A percentile compares a stretch with the other conserved stretches of the same genome.
These are phyloP conservation scores for Dipodomys merriami DNA, from an alignment of 2,113 vertebrate genomes.

Conservation along the genomic window DNA sequence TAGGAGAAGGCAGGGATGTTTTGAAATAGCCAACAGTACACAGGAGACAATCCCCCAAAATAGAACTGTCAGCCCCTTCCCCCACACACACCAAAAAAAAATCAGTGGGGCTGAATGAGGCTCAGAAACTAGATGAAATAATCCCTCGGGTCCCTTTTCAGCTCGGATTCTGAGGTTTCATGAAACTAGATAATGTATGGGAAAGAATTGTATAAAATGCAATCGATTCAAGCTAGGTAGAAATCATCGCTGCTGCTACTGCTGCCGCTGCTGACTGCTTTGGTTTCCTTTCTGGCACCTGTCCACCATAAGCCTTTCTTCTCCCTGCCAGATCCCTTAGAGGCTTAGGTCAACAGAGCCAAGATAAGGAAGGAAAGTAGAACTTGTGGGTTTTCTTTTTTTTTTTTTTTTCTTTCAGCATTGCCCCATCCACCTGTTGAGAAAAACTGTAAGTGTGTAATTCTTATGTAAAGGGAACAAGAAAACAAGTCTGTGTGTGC, in stretches of 20 bases:
- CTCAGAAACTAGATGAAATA: background rate
- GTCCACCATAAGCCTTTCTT: background rate
- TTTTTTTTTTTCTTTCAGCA: background rate
- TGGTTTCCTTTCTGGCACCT: background rate
- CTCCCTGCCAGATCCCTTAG: background rate
- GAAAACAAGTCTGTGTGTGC: background rate
- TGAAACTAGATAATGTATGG: background rate
- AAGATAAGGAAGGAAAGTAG: background rate
- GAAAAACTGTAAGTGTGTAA: background rate
- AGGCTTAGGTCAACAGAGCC: slow-evolving; percentile 6
- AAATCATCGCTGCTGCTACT: background rate
- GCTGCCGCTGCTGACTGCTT: too few relatives aligned
- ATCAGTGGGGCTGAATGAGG: background rate
- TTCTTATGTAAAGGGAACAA: slow-evolving; percentile 19
- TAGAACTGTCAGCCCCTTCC: background rate
- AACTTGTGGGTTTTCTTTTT: background rate
- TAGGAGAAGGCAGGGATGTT: background rate
- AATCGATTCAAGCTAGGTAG: background rate
- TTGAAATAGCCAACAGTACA: background rate
- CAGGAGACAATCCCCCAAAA: background rate
- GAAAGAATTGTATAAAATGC: background rate
- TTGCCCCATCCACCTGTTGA: slow-evolving; percentile 13
- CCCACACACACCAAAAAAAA: background rate
- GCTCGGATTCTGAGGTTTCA: background rate
- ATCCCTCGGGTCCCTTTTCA: background rate